Conservation (phyloP, 1,140 invertebrate genomes). For the Mamestra configurata region DNA sequence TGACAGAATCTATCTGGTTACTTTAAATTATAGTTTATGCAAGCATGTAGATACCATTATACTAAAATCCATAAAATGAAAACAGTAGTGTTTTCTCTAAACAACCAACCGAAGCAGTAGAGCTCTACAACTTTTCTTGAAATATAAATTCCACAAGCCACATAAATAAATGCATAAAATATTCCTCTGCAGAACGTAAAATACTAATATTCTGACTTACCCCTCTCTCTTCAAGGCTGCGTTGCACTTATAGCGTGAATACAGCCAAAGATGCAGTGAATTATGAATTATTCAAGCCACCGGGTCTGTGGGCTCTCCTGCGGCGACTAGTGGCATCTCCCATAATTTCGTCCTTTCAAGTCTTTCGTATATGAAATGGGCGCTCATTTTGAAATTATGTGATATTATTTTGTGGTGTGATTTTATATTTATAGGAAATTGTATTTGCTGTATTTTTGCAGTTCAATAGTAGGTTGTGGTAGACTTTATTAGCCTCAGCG, state of each 20-base stretch:
- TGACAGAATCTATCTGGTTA: too few species aligned
- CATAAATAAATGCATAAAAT: background rate
- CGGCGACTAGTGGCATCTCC: background rate
- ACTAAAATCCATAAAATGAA: too few species aligned
- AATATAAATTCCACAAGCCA: background rate
- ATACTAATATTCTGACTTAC: background rate
- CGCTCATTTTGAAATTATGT: conserved; percentile 13
- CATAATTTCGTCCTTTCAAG: conserved; percentile 47
- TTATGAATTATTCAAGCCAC: conserved; percentile 49
- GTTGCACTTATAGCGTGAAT: conserved; percentile 25
- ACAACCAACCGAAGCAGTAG: too few species aligned
- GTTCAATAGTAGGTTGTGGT: background rate
- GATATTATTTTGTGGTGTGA: background rate
- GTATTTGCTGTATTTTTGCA: background rate
- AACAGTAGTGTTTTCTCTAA: too few species aligned
- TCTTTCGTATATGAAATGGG: background rate
- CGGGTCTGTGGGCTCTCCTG: conserved; percentile 29
- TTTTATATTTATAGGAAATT: too few species aligned
- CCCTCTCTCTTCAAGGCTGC: background rate
- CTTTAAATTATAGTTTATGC: too few species aligned
- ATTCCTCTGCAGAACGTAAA: background rate
- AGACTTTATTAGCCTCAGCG: background rate
- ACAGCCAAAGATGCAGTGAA: conserved; percentile 32
- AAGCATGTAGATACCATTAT: background rate
- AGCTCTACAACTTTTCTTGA: too few species aligned